Percentiles rank a stretch among this genome's conserved stretches.
Evolutionary conservation across 2,113 vertebrate genomes (phyloP).

Genomic region (Chitala chitala): DNA sequence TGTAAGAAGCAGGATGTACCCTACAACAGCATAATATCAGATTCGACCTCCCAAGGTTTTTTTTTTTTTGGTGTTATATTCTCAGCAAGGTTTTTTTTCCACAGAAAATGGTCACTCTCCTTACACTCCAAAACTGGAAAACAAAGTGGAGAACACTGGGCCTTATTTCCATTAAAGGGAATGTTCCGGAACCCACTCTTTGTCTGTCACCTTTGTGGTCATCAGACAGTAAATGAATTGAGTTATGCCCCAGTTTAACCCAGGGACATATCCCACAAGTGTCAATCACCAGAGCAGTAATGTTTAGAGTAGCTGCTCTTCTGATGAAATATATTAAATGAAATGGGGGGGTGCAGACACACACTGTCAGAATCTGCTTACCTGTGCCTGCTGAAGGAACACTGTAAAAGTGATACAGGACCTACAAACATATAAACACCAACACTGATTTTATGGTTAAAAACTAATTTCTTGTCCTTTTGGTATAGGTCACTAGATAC

Average conservation of each 20-base stretch:
- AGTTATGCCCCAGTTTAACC: neutral
- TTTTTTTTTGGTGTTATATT: neutral
- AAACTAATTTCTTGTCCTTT: neutral
- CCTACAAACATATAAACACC: conserved; percentile 14
- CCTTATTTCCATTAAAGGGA: conserved; percentile 43
- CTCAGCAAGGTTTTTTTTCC: neutral
- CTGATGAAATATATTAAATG: conserved; percentile 42
- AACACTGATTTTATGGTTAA: neutral
- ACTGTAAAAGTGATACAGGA: conserved; percentile 28
- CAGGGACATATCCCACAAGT: conserved; percentile 27
- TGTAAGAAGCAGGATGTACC: too few species aligned
- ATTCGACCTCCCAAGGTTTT: too few species aligned
- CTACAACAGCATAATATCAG: too few species aligned
- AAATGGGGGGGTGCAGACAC: conserved; percentile 48
- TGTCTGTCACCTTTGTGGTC: conserved; percentile 44
- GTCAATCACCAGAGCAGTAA: conserved; percentile 49
- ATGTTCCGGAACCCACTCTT: conserved; percentile 45
- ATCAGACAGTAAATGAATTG: conserved; percentile 24
- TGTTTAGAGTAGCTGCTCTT: conserved; percentile 31
- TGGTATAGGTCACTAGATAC: too few species aligned
- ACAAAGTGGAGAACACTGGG: conserved; percentile 34
- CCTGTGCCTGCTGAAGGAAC: conserved; percentile 31
- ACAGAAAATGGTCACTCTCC: neutral
- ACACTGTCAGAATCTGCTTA: conserved; percentile 39
- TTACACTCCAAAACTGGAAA: conserved; percentile 26